Evolutionary conservation across 2,888 invertebrate genomes (phyloP).

Genomic region (Adineta ricciae): DNA sequence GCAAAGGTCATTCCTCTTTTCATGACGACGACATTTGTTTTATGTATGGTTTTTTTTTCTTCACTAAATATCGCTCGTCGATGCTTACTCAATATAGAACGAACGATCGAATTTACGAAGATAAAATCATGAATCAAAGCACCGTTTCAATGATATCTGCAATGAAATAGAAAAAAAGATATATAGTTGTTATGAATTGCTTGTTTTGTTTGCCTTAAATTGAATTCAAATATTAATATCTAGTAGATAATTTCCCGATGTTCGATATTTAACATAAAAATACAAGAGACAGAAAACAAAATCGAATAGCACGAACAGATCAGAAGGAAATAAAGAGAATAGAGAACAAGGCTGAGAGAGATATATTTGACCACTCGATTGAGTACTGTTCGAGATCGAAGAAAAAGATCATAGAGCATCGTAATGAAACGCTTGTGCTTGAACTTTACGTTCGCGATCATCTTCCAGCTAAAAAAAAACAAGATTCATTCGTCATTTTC

Average conservation of each 20-base stretch:
- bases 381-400: background rate
- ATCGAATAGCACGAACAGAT: background rate
- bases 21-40: background rate
- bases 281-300: background rate
- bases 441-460: conserved; percentile 24
- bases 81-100: background rate
- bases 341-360: background rate
- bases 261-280: conserved; percentile 12
- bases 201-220: background rate
- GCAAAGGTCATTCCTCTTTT: background rate
- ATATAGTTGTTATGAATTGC: too few species aligned
- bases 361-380: background rate
- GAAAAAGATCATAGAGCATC: conserved; percentile 22
- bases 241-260: background rate
- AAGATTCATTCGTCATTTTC: background rate
- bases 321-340: background rate
- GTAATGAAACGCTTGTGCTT: conserved; percentile 29
- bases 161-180: background rate
- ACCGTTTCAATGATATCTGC: too few species aligned
- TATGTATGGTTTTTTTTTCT: background rate
- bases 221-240: background rate
- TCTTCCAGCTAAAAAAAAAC: conserved; percentile 18
- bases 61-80: background rate
- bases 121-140: too few species aligned
- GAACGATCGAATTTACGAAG: background rate